A percentile compares a stretch with the other conserved stretches of the same genome.
These are phyloP conservation scores for Corella eumyota DNA, from an alignment of 23 tunicate species.

Conservation along the genomic window DNA sequence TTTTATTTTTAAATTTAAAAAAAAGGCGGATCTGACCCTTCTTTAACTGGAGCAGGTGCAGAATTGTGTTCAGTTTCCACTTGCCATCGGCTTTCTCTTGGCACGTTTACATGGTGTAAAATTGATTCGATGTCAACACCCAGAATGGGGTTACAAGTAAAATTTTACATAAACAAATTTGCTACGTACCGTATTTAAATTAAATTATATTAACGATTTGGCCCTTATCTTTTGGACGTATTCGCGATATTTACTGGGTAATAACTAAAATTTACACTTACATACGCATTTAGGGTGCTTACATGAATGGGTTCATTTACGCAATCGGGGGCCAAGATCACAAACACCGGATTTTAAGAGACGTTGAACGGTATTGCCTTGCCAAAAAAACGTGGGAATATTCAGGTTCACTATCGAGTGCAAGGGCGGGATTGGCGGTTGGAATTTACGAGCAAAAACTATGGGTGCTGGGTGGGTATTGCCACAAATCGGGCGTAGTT, in stretches of 20 bases:
- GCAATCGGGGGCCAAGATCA: conserved; percentile 92
- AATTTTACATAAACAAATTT: neutral
- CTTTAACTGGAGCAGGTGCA: conserved; percentile 78
- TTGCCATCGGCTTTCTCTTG: conserved; percentile 65
- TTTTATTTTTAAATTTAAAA: neutral
- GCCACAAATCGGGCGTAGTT: conserved; percentile 54
- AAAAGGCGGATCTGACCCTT: conserved; percentile 89
- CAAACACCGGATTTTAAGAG: conserved; percentile 74
- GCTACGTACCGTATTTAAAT: neutral
- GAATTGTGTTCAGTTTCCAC: conserved; percentile 73
- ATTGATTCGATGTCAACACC: conserved; percentile 76
- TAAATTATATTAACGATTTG: neutral
- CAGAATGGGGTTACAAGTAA: conserved; percentile 83
- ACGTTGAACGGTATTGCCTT: conserved; percentile 67
- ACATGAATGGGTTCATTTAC: conserved; percentile 60
- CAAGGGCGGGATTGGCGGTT: conserved; percentile 59
- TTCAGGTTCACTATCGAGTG: conserved; percentile 47
- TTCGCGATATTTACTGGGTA: no score
- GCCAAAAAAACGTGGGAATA: conserved; percentile 46
- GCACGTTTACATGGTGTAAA: conserved; percentile 69
- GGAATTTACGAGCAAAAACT: conserved; percentile 30
- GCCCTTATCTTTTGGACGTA: no score
- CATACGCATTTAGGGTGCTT: no score
- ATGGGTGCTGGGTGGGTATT: conserved; percentile 81
- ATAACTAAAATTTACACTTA: no score